Base-by-base conservation (phyloP, 2,113 vertebrate species). In the Lathamus discolor region DNA sequence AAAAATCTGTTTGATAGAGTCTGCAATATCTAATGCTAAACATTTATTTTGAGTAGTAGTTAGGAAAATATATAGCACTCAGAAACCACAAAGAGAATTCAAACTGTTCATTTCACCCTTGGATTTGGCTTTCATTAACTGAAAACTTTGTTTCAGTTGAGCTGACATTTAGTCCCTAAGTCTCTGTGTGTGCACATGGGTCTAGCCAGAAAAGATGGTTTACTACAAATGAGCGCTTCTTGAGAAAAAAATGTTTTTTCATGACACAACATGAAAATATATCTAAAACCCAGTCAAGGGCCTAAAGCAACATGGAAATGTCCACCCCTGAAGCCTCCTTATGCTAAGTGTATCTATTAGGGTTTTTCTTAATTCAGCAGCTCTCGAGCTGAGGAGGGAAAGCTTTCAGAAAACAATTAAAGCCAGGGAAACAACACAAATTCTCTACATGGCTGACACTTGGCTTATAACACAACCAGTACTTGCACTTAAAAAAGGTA, bases 51-150 rank as follows among this genome's bases (percentile, higher is more conserved):
- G 17, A 72, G 17, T 33, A 79, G 12, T 64, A 90, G 48, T n/a
- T 51, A 81, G 37, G 69, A 96, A 86, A 92, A 90, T 48, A 79
- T 33, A 19, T 25, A 69, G 28, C 92, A 29, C 9, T 62, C 22
- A 6, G 14, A 92, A 93, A 91, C 28, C 46, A 86, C 94, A 96
- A 74, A 85, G 48, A 64, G 19, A 70, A 55, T 27, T 66, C 63
- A 86, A 86, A 49, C 39, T 74, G 57, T 74, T 67, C 63, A 61
- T 90, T 95, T 95, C 35, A 91, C 35, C 3, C 23, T 77, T 95
- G 89, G 94, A 87, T 94, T 95, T 23, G 13, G 92, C 75, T 93
- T 92, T 31, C 8, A 73, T 73, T 57, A 91, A 77, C 37, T 62
- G 63, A 83, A 66, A 94, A 83, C 48, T 64, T 68, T 75, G 33